phyloP scores from a whole-genome alignment of 2,113 vertebrate species.

The Clupea harengus region DNA sequence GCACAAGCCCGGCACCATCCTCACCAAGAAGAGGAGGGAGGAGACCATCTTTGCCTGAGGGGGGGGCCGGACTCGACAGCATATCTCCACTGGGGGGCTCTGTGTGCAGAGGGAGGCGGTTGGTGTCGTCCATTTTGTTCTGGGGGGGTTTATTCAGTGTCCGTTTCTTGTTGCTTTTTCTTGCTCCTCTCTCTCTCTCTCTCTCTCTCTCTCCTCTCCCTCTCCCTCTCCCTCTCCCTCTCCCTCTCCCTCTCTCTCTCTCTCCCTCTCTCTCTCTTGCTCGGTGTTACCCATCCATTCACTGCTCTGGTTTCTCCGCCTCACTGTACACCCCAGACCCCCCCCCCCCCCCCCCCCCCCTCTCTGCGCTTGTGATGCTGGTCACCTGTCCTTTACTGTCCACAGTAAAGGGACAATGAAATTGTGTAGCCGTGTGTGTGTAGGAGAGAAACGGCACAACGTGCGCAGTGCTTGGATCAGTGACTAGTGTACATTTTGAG shows the following conservation, averaged over 20 bases:
- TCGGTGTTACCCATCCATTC: not conserved
- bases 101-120: not conserved
- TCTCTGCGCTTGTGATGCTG: not conserved
- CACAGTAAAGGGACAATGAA: not conserved
- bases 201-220: not conserved
- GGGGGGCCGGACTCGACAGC: not conserved
- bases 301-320: not conserved
- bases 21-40: conserved; percentile 96
- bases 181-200: not conserved
- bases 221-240: not conserved
- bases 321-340: not conserved
- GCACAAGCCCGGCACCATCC: conserved; percentile 97
- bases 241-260: too few relatives aligned
- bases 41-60: conserved; percentile 97
- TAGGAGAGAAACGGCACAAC: not conserved
- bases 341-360: too few relatives aligned
- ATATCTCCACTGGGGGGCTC: not conserved
- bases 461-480: not conserved
- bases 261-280: not conserved
- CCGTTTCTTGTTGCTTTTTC: not conserved
- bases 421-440: not conserved
- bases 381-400: not conserved
- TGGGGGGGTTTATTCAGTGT: not conserved
- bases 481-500: not conserved
- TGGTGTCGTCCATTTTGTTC: not conserved